phyloP scores from a whole-genome alignment of 2,888 invertebrate genomes.

The Venusia cambrica region DNA sequence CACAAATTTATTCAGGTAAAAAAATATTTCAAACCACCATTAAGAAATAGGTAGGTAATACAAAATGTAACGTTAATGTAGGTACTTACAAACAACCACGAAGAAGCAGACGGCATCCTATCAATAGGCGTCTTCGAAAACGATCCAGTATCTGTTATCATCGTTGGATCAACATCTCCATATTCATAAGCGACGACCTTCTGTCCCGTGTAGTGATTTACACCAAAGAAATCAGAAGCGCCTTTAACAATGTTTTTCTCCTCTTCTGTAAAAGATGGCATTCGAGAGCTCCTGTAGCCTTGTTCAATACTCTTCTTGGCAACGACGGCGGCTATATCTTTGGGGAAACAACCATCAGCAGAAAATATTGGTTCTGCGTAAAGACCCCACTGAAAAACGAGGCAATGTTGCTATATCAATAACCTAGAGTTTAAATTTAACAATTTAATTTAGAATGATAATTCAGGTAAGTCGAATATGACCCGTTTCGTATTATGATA shows the following conservation, averaged over 20 bases:
- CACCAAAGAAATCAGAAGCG: constrained; percentile 65
- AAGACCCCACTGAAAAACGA: too few species aligned
- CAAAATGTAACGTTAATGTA: too few species aligned
- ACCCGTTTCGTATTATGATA: too few species aligned
- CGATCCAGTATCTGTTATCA: constrained; percentile 42
- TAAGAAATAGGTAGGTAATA: too few species aligned
- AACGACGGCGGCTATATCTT: constrained; percentile 60
- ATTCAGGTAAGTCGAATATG: too few species aligned
- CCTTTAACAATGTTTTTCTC: constrained; percentile 55
- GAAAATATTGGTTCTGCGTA: constrained; percentile 73
- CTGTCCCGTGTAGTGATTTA: constrained; percentile 84
- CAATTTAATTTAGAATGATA: too few species aligned
- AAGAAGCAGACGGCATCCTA: constrained; percentile 46
- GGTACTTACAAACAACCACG: constrained; percentile 52
- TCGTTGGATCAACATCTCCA: constrained; percentile 23
- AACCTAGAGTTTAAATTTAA: too few species aligned
- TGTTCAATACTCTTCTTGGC: constrained; percentile 63
- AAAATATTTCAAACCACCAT: too few species aligned
- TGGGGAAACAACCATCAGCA: constrained; percentile 75
- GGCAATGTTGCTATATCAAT: too few species aligned
- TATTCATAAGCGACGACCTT: constrained; percentile 37
- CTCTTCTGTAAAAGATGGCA: constrained; percentile 65
- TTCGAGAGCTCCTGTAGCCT: constrained; percentile 59
- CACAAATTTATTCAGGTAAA: too few species aligned
- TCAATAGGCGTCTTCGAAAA: constrained; percentile 35